A percentile compares a stretch with the other conserved stretches of the same genome.
Conservation (phyloP, 2,797 vertebrate species). For the Staurois parvus region DNA sequence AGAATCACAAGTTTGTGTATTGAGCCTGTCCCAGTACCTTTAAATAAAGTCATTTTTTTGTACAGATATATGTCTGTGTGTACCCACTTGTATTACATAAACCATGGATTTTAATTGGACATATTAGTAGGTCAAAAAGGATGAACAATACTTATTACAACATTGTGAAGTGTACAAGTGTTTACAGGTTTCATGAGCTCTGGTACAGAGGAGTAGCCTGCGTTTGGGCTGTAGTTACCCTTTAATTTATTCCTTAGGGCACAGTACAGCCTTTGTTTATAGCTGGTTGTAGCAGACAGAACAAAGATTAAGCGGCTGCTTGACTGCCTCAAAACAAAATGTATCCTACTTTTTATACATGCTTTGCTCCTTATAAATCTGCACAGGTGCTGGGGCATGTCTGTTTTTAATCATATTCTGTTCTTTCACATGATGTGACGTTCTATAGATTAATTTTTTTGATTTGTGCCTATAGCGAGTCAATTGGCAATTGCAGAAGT, state of each 20-base stretch:
- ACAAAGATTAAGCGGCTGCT: conserved; percentile 34
- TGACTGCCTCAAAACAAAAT: conserved; percentile 29
- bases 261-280: conserved; percentile 19
- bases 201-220: conserved; percentile 18
- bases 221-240: conserved; percentile 8
- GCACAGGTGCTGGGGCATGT: conserved; percentile 38
- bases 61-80: too few species aligned
- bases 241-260: conserved; percentile 28
- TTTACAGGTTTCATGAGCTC: conserved; percentile 8
- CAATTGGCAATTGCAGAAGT: conserved; percentile 20
- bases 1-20: too few species aligned
- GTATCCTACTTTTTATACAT: neutral
- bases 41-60: too few species aligned
- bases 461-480: conserved; percentile 40
- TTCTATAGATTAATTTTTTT: conserved; percentile 33
- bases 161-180: conserved; percentile 29
- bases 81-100: too few species aligned
- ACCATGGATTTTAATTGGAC: too few species aligned
- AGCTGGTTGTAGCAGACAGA: conserved; percentile 37
- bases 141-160: neutral
- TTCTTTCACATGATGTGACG: conserved; percentile 18
- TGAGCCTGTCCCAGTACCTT: too few species aligned
- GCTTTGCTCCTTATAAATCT: neutral
- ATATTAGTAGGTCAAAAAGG: too few species aligned
- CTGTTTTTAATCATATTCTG: conserved; percentile 25